Conservation (phyloP, 1,140 invertebrate genomes). For the Drosophila obscura region DNA sequence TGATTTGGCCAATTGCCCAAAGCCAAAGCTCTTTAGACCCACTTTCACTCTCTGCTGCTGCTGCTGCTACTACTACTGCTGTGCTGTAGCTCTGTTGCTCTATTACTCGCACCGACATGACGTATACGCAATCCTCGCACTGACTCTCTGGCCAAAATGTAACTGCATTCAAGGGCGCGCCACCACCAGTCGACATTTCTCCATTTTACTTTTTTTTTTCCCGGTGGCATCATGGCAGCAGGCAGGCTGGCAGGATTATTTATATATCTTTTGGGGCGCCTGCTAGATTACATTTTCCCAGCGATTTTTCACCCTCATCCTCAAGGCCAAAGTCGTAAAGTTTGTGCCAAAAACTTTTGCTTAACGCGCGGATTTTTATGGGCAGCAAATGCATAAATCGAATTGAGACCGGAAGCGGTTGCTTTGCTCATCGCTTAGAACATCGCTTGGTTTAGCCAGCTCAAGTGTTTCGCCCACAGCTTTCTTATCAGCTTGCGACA, state of each 20-base stretch:
- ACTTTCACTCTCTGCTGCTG: conserved; percentile 35
- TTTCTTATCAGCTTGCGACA: conserved; percentile 8
- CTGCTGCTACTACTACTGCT: neutral
- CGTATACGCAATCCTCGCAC: conserved; percentile 41
- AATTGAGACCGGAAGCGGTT: conserved; percentile 26
- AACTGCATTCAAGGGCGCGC: conserved; percentile 70
- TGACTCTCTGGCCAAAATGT: conserved; percentile 29
- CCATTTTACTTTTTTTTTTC: conserved; percentile 45
- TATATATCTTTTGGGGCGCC: conserved; percentile 63
- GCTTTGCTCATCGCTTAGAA: neutral
- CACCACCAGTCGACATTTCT: conserved; percentile 14
- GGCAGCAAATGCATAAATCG: conserved; percentile 42
- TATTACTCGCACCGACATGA: neutral
- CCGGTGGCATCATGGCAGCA: neutral
- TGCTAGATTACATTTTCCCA: conserved; percentile 61
- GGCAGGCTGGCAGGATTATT: conserved; percentile 44
- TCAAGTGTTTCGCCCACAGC: conserved; percentile 4
- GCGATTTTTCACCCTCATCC: conserved; percentile 55
- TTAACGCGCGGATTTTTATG: conserved; percentile 59
- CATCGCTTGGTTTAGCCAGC: too few species aligned
- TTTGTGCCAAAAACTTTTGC: conserved; percentile 57
- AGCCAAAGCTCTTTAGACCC: conserved; percentile 24
- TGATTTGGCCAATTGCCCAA: conserved; percentile 53
- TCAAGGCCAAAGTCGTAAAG: conserved; percentile 71
- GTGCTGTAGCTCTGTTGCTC: too few species aligned